Percentiles rank a stretch among this genome's conserved stretches.
Evolutionary conservation across 2,113 vertebrate genomes (phyloP).

Genomic region (Agapornis roseicollis): DNA sequence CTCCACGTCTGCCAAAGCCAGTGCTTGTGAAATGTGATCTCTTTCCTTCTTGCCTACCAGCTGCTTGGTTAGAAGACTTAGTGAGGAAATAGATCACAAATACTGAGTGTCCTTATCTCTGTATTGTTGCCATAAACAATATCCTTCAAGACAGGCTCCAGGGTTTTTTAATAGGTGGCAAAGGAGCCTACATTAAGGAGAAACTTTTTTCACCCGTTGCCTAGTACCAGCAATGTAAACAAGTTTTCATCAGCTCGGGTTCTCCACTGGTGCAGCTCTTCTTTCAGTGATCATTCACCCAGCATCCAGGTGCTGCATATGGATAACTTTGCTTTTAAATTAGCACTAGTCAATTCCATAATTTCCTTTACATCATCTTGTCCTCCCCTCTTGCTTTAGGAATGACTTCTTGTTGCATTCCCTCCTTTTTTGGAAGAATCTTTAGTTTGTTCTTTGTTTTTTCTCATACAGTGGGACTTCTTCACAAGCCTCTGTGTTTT

Average conservation of each 20-base stretch:
- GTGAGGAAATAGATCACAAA: neutral
- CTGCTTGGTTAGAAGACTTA: neutral
- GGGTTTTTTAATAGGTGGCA: neutral
- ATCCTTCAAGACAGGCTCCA: neutral
- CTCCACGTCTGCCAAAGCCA: neutral
- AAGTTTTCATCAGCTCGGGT: neutral
- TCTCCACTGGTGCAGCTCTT: neutral
- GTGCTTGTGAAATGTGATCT: neutral
- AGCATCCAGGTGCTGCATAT: neutral
- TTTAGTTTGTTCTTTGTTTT: neutral
- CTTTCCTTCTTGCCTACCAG: neutral
- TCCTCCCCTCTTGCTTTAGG: neutral
- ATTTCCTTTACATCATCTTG: neutral
- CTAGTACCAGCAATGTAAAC: neutral
- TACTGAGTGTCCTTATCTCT: neutral
- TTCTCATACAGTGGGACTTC: neutral
- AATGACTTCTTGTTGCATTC: neutral
- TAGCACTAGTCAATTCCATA: neutral
- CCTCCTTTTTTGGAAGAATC: neutral
- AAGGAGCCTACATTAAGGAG: neutral
- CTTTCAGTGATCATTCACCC: neutral
- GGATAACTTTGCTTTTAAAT: neutral
- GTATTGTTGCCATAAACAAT: neutral
- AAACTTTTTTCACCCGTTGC: neutral
- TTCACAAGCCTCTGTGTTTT: neutral